phyloP scores from a whole-genome alignment of 2,888 invertebrate genomes.

The Patella ulyssiponensis region DNA sequence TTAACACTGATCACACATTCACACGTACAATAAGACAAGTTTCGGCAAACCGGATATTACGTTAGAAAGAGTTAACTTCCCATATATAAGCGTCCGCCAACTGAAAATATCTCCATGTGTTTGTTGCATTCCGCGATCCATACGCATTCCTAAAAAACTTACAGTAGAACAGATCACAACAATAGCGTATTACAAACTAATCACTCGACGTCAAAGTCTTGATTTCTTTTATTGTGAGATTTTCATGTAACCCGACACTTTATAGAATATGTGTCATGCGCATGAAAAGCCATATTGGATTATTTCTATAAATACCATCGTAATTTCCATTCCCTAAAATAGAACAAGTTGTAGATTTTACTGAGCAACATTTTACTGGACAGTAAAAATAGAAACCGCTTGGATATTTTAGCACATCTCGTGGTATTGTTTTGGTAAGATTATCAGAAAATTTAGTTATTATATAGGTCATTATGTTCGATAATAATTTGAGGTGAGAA shows the following conservation, averaged over 20 bases:
- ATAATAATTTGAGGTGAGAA: neutral
- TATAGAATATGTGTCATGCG: constrained; percentile 27
- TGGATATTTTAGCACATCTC: constrained; percentile 57
- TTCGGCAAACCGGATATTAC: no score
- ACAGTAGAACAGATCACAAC: no score
- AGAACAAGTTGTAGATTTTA: constrained; percentile 58
- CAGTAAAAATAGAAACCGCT: constrained; percentile 68
- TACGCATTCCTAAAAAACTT: no score
- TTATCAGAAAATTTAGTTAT: constrained; percentile 15
- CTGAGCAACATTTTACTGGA: constrained; percentile 64
- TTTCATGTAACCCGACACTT: constrained; percentile 4
- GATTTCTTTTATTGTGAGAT: no score
- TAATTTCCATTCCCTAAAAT: constrained; percentile 65
- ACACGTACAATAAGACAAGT: no score
- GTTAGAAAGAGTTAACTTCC: no score
- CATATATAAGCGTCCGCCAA: no score
- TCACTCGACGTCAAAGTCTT: no score
- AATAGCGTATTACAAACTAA: no score
- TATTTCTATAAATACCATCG: constrained; percentile 55
- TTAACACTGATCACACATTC: no score
- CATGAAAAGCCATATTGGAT: constrained; percentile 47
- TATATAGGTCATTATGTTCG: neutral
- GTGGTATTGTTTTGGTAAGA: constrained; percentile 56
- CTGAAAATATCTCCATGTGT: no score
- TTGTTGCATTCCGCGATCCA: no score